Percentiles rank a stretch among this genome's conserved stretches.
Evolutionary conservation across 2,888 invertebrate species (phyloP).

Genomic region (Apocheima hispidaria): DNA sequence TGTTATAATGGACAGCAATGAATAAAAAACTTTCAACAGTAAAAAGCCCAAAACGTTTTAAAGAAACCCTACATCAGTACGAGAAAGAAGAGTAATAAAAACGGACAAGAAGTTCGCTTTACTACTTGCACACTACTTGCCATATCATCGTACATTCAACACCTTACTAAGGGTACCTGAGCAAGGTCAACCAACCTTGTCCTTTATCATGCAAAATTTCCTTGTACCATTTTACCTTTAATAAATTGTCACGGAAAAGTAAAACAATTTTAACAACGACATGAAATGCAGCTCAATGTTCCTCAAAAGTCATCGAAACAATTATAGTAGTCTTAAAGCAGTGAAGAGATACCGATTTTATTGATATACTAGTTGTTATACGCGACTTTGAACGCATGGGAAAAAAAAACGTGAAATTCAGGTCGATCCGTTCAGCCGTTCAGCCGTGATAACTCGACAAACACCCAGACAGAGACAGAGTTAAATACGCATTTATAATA

Average conservation of each 20-base stretch:
- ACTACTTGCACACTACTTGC: constrained; percentile 2
- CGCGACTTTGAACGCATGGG: too few relatives aligned
- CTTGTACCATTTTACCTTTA: constrained; percentile 24
- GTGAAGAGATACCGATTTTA: constrained; percentile 6
- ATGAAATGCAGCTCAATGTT: constrained; percentile 7
- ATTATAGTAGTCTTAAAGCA: constrained; percentile 17
- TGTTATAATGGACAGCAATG: too few relatives aligned
- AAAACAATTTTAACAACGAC: constrained; percentile 19
- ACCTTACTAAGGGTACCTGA: constrained; percentile 8
- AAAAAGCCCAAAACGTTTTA: too few relatives aligned
- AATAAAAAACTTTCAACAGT: too few relatives aligned
- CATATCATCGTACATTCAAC: constrained; percentile 12
- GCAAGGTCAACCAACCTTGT: constrained; percentile 13
- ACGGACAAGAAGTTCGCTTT: neutral
- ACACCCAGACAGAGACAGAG: too few relatives aligned
- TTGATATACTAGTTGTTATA: neutral
- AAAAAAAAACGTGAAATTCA: too few relatives aligned
- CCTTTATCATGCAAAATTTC: constrained; percentile 20
- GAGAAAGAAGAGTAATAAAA: too few relatives aligned
- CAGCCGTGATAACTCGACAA: too few relatives aligned
- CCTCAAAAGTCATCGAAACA: constrained; percentile 25
- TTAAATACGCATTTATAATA: too few relatives aligned
- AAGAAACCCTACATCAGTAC: neutral
- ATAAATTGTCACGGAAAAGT: constrained; percentile 21
- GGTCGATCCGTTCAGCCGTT: too few relatives aligned